Conservation (phyloP, 2,797 vertebrate species). For the Epinephelus malabaricus region DNA sequence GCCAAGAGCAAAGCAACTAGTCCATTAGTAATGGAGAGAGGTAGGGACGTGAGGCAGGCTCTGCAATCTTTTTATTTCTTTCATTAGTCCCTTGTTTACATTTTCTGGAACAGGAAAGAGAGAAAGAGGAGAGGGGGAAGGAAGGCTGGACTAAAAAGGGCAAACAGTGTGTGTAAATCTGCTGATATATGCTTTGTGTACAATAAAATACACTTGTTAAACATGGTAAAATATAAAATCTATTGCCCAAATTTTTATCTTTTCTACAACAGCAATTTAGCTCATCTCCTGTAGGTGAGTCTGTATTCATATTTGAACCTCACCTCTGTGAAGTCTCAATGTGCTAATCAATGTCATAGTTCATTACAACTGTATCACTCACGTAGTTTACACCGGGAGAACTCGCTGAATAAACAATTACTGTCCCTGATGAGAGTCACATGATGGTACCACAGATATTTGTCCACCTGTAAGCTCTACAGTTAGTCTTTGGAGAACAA, state of each 20-base stretch:
- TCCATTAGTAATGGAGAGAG: slow-evolving; percentile 74
- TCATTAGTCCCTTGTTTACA: slow-evolving; percentile 74
- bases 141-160: slow-evolving; percentile 25
- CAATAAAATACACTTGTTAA: slow-evolving; percentile 1
- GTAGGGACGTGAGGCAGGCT: slow-evolving; percentile 53
- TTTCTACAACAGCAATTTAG: not conserved
- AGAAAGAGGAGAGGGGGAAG: slow-evolving; percentile 9
- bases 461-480: slow-evolving; percentile 13
- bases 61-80: slow-evolving; percentile 74
- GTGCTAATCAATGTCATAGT: slow-evolving; percentile 32
- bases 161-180: slow-evolving; percentile 39
- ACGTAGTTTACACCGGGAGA: slow-evolving; percentile 11
- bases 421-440: slow-evolving; percentile 22
- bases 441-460: slow-evolving; percentile 9
- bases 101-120: slow-evolving; percentile 61
- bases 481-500: slow-evolving; percentile 4
- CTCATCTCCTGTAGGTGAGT: slow-evolving; percentile 3
- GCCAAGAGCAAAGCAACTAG: slow-evolving; percentile 64
- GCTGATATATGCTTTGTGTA: slow-evolving; percentile 21
- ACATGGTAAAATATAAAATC: slow-evolving; percentile 1
- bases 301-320: slow-evolving; percentile 18
- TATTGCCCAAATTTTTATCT: not conserved
- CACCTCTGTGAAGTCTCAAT: slow-evolving; percentile 8
- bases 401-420: slow-evolving; percentile 27
- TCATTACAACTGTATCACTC: slow-evolving; percentile 43